A percentile compares a stretch with the other conserved stretches of the same genome.
Conservation (phyloP, 2,113 vertebrate genomes). For the Perca flavescens region DNA sequence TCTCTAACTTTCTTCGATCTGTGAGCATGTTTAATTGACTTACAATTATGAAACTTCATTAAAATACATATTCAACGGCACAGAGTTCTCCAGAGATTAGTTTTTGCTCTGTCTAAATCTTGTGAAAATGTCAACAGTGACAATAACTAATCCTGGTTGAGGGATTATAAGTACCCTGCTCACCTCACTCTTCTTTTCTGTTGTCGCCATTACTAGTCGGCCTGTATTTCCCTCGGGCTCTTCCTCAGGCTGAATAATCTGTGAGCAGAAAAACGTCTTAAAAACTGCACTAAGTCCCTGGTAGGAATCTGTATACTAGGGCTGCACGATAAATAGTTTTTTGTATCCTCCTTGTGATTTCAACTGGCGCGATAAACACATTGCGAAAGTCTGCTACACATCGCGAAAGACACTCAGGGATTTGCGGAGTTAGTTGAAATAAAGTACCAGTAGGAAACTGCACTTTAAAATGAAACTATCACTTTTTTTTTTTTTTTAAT, state of each 20-base stretch:
- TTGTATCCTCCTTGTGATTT: too few species aligned
- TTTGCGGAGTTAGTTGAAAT: too few species aligned
- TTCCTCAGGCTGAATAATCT: slow-evolving; percentile 53
- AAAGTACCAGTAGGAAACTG: too few species aligned
- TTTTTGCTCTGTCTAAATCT: not conserved
- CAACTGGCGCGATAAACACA: too few species aligned
- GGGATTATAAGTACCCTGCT: not conserved
- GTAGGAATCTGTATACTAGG: not conserved
- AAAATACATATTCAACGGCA: not conserved
- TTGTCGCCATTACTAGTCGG: slow-evolving; percentile 27
- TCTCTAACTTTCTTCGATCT: not conserved
- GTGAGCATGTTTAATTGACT: not conserved
- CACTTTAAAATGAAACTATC: too few species aligned
- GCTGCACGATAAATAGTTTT: too few species aligned
- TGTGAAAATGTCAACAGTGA: slow-evolving; percentile 2
- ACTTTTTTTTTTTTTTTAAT: too few species aligned
- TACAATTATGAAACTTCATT: not conserved
- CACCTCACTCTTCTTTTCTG: slow-evolving; percentile 45
- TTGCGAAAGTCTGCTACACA: too few species aligned
- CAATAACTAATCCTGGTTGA: not conserved
- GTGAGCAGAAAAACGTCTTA: slow-evolving; percentile 33
- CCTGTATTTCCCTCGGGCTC: slow-evolving; percentile 43
- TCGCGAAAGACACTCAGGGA: too few species aligned
- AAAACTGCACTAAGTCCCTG: not conserved
- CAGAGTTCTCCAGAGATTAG: not conserved